Base-by-base conservation (phyloP, 2,797 vertebrate species). In the Micromesistius poutassou region DNA sequence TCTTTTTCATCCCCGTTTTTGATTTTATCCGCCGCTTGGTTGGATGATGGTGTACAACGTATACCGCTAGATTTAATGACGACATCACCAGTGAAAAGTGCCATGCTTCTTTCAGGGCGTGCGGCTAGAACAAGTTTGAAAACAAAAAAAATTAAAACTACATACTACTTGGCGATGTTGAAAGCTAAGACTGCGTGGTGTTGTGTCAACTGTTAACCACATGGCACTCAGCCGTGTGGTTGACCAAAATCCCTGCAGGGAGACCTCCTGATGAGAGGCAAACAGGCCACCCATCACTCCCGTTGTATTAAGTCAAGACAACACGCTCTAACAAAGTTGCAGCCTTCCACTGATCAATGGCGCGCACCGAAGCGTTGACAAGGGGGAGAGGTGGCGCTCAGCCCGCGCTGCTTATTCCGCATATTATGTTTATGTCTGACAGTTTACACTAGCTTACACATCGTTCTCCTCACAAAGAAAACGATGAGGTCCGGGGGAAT, bases 401-500 rank as follows among this genome's bases (percentile, higher is more conserved):
- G 55, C 22, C 55, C 78, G 9, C 35, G 30, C 33, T 73, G 78
- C 79, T 77, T 80, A 81, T 73, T 79, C 77, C 75, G 62, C 19
- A 1, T 28, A 19, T 81, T 82, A 2, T 42, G 31, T 83, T 82
- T 74, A 50, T 70, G 78, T 30, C 12, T 76, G 79, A 80, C 79
- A 86, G 77, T 73, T 81, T 80, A 81, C 82, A 79, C 62, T 0
- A 68, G 76, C 79, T 76, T 38, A 73, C 66, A 74, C 76, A 78
- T 38, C 7, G 36, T 72, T 70, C 74, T 75, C 31, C 33, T 19
- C 46, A 68, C 76, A 82, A 79, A 84, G 72, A 80, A 76, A 77
- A 79, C 14, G 75, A 86, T 82, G 78, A 81, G 78, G 30, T 72
- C 46, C 68, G 70, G 68, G 38, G 78, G 72, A 74, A 85, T 77